Evolutionary conservation across 1,140 invertebrate species (phyloP), one percentile per base, ranked within the genome.

Genomic region (Lineus longissimus): DNA sequence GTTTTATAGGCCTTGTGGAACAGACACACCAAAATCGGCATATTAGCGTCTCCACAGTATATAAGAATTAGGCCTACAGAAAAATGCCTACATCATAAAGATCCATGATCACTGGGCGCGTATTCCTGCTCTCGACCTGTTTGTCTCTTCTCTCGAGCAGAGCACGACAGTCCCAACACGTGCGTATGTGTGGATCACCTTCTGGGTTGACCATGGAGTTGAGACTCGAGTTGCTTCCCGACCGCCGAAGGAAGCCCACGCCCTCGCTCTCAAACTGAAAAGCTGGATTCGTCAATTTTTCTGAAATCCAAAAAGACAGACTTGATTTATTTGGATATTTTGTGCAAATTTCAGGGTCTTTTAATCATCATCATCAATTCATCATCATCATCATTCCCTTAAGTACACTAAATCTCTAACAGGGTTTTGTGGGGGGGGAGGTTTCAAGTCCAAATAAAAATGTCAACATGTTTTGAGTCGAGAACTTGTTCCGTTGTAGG

Each of bases 151-250:
- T 81, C 67, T 94, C 90, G n/a, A 97, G 83, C 29, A 95, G 84
- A 73, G 75, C 69, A 43, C 90, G 88, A 75, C 94, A 97, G 71
- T 93, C 89, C 29, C 86, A 84, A 77, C 94, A 97, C 17, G 93
- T 84, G 61, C 93, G 85, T 45, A 97, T 86, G 65, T 86, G 85
- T 40, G 88, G 86, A 60, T 89, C 87, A 54, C 85, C 78, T 1
- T 86, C 81, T 65, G 84, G 61, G 31, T 71, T 71, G 55, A 79
- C 64, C 30, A 81, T 68, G 13, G 78, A 80, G 63, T 80, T 80
- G 0, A 81, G 68, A 59, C 79, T 81, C 40, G 70, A 78, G 51
- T 75, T 78, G 64, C 79, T 81, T 54, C 73, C 73, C 7, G 73
- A 69, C 22, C 80, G 70, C 54, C 71, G 74, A 13, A 81, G 70